Base-by-base conservation (phyloP, 2,797 vertebrate genomes). In the Scyliorhinus canicula region DNA sequence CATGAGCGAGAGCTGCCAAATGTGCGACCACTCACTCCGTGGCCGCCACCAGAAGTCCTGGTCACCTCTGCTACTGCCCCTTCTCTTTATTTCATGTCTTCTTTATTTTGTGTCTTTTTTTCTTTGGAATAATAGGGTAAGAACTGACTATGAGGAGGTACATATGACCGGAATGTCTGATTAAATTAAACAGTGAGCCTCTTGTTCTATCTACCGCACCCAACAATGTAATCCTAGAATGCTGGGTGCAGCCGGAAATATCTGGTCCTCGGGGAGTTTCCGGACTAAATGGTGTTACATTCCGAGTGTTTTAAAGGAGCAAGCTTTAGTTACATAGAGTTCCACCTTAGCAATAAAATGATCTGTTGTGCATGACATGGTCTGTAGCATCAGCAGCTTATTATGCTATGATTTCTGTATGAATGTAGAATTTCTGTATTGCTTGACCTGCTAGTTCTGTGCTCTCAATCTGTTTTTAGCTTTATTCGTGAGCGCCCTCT, bases 401-500 rank as follows among this genome's bases (percentile, higher is more conserved):
- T n/a, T n/a, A 3, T 57, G 31, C 44, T 57, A 57, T 88, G 31
- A n/a, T 88, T 60, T 88, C 16, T 57, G 12, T 91, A 44, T 65
- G n/a, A 91, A 63, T 69, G 79, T 28, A 26, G 6, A 60, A 88
- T 40, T 65, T 35, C 47, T 47, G 52, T 69, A 31, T 74, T 24
- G 19, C 24, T 52, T 88, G 16, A 63, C 71, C 31, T 35, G 57
- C 31, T 63, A 95, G 12, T 19, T 95, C 6, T 95, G 6, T 74
- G 67, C 91, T 95, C 96, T 96, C 52, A 79, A 91, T 44, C 35
- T 91, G n/a, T 95, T 69, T 96, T 95, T 96, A 99, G 99, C 95
- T 96, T 99, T 95, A 98, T 99, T 60, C 97, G 97, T 95, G 98
- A 99, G 95, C 98, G 97, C 96, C 99, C 99, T 0, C 94, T 97